Conservation (phyloP, 2,888 invertebrate species). For the Mythimna loreyi region DNA sequence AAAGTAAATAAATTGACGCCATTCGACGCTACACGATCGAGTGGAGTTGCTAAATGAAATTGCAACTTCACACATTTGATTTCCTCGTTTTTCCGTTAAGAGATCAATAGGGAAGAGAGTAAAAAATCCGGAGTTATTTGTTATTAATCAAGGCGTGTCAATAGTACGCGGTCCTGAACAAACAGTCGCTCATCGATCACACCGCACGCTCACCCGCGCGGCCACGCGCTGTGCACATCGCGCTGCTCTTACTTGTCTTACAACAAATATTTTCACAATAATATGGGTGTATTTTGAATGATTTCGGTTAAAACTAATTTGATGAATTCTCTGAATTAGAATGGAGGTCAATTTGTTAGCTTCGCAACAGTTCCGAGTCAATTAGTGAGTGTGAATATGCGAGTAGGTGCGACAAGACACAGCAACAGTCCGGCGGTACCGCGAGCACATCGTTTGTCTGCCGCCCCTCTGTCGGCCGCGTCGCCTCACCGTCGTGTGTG, state of each 20-base stretch:
- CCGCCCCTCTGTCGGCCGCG: constrained; percentile 20
- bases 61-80: constrained; percentile 45
- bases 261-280: constrained; percentile 12
- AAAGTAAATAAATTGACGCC: constrained; percentile 66
- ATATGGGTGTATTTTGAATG: too few relatives aligned
- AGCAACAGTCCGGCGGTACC: constrained; percentile 51
- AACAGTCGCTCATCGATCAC: constrained; percentile 52
- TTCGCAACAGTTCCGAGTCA: neutral
- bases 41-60: constrained; percentile 55
- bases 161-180: constrained; percentile 53
- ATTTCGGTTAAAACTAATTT: neutral
- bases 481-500: constrained; percentile 43
- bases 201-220: constrained; percentile 25
- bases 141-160: constrained; percentile 63
- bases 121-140: constrained; percentile 54
- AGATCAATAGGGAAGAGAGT: constrained; percentile 33
- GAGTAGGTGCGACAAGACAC: constrained; percentile 34
- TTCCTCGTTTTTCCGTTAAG: constrained; percentile 36
- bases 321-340: neutral
- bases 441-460: constrained; percentile 63
- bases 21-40: constrained; percentile 55
- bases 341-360: neutral
- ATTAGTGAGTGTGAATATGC: neutral
- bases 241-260: neutral
- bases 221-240: neutral